These are phyloP conservation scores for Archilochus colubris DNA, from an alignment of 2,113 vertebrate species.

Conservation along the genomic window DNA sequence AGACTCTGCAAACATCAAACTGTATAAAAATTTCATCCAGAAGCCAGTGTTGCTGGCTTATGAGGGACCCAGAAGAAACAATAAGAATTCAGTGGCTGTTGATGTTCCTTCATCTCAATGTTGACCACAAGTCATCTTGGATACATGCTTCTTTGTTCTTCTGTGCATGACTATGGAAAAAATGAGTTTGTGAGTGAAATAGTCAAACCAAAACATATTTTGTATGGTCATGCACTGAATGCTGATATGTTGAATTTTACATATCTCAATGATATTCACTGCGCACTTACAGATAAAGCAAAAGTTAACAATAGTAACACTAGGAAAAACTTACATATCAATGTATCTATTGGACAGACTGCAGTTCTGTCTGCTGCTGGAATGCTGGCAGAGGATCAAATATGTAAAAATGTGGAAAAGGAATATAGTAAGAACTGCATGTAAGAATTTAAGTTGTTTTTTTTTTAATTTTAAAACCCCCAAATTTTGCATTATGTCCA, in stretches of 20 bases:
- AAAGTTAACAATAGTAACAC: background rate
- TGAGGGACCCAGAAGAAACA: background rate
- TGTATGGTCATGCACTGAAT: background rate
- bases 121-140: background rate
- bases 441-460: background rate
- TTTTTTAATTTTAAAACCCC: background rate
- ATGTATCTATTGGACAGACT: background rate
- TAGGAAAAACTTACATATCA: background rate
- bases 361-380: background rate
- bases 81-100: background rate
- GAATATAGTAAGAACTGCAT: background rate
- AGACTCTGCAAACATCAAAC: background rate
- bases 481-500: background rate
- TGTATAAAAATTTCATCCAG: background rate
- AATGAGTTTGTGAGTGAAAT: background rate
- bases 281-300: background rate
- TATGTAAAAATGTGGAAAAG: background rate
- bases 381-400: background rate
- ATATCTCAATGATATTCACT: background rate
- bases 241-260: background rate
- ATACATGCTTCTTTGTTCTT: accelerated
- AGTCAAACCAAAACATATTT: background rate
- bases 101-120: background rate
- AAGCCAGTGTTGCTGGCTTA: background rate
- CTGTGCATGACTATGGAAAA: background rate